Percentiles rank a stretch among this genome's conserved stretches.
These are phyloP conservation scores for Alethe castanea DNA, from an alignment of 2,113 vertebrate species.

Conservation along the genomic window DNA sequence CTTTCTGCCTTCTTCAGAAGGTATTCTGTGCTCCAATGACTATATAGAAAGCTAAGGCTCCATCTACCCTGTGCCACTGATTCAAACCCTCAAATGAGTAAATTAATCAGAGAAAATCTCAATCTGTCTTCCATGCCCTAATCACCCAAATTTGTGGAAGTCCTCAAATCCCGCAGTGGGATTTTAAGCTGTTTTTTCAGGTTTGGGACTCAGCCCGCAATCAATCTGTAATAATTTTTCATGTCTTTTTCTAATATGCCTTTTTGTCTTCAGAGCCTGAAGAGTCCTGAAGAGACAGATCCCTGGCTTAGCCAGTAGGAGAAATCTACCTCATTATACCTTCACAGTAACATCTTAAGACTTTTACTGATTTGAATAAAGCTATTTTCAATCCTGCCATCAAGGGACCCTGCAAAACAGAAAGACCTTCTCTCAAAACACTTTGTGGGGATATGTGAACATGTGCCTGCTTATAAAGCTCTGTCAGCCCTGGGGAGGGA, in stretches of 20 bases:
- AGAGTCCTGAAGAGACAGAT: neutral
- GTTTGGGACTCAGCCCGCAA: neutral
- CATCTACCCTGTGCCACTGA: too few species aligned
- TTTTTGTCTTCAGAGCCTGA: neutral
- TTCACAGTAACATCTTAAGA: neutral
- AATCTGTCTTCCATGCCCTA: neutral
- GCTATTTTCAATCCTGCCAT: neutral
- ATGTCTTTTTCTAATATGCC: neutral
- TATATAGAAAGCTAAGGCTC: neutral
- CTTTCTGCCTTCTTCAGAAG: neutral
- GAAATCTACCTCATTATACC: neutral
- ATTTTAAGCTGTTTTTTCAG: neutral
- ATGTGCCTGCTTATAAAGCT: neutral
- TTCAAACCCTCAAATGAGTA: neutral
- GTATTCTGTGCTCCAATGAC: neutral
- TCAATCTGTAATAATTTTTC: neutral
- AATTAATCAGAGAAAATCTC: neutral
- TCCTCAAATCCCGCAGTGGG: neutral
- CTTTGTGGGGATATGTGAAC: neutral
- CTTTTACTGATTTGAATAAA: neutral
- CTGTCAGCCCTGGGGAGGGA: neutral
- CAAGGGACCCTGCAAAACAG: neutral
- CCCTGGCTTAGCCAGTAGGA: neutral
- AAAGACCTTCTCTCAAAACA: neutral
- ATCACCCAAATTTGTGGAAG: neutral